Base-by-base conservation (phyloP, 2,797 vertebrate genomes). In the Staurois parvus region DNA sequence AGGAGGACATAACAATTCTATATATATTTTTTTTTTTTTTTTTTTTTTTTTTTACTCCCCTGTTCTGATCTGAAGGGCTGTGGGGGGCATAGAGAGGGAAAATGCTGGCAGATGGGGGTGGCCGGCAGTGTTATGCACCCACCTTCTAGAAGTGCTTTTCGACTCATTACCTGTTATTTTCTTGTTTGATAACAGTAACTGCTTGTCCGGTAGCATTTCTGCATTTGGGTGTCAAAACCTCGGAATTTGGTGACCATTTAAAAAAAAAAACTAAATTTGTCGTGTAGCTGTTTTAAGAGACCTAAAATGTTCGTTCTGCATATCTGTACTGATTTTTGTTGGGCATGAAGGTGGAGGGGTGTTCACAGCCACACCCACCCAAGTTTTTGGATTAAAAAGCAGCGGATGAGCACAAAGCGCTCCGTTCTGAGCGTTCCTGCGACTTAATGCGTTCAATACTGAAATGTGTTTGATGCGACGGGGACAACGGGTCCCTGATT, bases 371-470 rank as follows among this genome's bases (percentile, higher is more conserved):
- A 52, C 6, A 4, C 48, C 48, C 17, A 52, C 48, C 4, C 4
- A 52, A 17, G 24, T 64, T 26, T n/a, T n/a, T n/a, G n/a, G 59
- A n/a, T 26, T 4, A 26, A 2, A 2, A 64, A 64, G 59, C 21
- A 8, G 48, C 19, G 48, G 48, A 1, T 19, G 17, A 52, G 48
- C 48, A 19, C 48, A 52, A 15, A 13, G 48, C 13, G 15, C 48
- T 52, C 24, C 12, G 45, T 70, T 4, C 8, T 56, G 34, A 56
- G 29, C 19, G 32, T 70, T 48, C 9, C 32, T 26, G n/a, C 66
- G 76, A 34, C 32, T 77, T 77, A n/a, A 17, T 62, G 42, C n/a
- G 9, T 64, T 64, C 29, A 77, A 26, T 77, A 78, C 40, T 42
- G 8, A 67, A 78, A 64, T 45, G 26, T 66, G 76, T 24, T 37